Evolutionary conservation across 2,888 invertebrate species (phyloP), one percentile per base, ranked within the genome.

Genomic region (Protonemura montana): DNA sequence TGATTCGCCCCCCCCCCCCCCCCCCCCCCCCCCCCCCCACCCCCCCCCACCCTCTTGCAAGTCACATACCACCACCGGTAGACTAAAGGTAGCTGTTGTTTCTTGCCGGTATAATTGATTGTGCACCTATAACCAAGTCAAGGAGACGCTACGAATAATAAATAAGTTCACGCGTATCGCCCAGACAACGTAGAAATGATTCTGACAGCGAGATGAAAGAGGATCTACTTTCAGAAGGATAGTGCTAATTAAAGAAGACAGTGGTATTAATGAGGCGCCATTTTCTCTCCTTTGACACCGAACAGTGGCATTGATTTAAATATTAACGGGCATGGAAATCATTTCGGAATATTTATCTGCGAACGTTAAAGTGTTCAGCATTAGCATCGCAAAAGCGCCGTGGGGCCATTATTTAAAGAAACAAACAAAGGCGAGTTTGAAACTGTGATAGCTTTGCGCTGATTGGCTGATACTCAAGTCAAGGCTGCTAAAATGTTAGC

Each of bases 211-310:
- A 21, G 59, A 59, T 59, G 59, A 59, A 59, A 59, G 59, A 21
- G 59, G 59, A 59, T 59, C 21, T 59, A 59, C 59, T 59, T 13
- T 59, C 21, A 21, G 59, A 59, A 59, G 16, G 59, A 21, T 59
- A 59, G 59, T 59, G 59, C 59, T 59, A 59, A 59, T 59, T 59
- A 59, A 59, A 59, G 59, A 59, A 16, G 59, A 59, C 59, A 59
- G 59, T 59, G 59, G 59, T 59, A 59, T 59, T 59, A 59, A 59
- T 59, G 59, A 21, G 16, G 59, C 2, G 59, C 59, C 6, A 59
- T 59, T 59, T 59, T 59, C 6, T 59, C 21, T 21, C 16, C 59
- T 59, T 59, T 59, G 59, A 59, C 3, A 59, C 59, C 13, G 59
- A 59, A 59, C 59, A 10, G 59, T 10, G 16, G 59, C 59, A 59